phyloP scores from a whole-genome alignment of 2,888 invertebrate species.

The Oscheius myriophilus region DNA sequence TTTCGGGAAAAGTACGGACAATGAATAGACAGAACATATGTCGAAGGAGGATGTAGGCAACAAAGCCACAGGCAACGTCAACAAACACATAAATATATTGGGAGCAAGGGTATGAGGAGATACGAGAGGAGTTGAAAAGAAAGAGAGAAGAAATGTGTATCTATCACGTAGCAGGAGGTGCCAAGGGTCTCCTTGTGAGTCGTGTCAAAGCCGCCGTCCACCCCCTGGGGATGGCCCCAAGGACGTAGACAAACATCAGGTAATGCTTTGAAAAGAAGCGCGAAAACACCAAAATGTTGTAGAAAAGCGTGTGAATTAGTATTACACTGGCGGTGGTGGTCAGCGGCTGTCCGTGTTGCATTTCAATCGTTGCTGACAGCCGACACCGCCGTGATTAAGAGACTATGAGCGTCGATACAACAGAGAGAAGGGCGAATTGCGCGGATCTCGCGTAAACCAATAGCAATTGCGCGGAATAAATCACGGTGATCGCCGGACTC shows the following conservation, averaged over 20 bases:
- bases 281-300: no score
- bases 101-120: background rate
- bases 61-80: background rate
- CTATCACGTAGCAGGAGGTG: no score
- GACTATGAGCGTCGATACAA: slow-evolving; percentile 5
- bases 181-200: no score
- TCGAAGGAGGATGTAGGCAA: background rate
- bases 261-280: no score
- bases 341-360: slow-evolving; percentile 23
- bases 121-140: background rate
- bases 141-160: background rate
- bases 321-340: slow-evolving; percentile 18
- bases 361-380: slow-evolving; percentile 20
- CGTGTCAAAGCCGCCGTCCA: no score
- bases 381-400: slow-evolving; percentile 21
- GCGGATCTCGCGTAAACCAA: no score
- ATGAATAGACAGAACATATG: background rate
- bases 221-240: no score
- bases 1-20: background rate
- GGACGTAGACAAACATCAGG: no score
- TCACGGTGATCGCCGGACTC: no score
- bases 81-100: background rate
- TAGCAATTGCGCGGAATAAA: no score
- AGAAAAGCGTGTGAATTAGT: slow-evolving; percentile 4
- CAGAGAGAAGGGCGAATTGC: no score